A percentile compares a stretch with the other conserved stretches of the same genome.
These are phyloP conservation scores for Amblyopsis rosae DNA, from an alignment of 2,113 vertebrate genomes.

Conservation along the genomic window DNA sequence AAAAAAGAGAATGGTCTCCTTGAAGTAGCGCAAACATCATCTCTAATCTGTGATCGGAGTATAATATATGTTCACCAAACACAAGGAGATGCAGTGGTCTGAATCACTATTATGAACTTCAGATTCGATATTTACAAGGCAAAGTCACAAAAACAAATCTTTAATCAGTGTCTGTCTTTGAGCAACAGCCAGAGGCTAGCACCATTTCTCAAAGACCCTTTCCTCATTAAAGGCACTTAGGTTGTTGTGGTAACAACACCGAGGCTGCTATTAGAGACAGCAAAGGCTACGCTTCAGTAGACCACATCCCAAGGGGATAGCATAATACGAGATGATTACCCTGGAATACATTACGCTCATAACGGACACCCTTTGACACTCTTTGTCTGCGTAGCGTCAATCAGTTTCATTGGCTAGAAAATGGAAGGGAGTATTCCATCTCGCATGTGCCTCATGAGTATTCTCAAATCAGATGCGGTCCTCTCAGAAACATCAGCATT, in stretches of 20 bases:
- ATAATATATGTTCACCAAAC: neutral
- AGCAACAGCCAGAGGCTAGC: neutral
- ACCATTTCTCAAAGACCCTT: neutral
- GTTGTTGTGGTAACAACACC: conserved; percentile 20
- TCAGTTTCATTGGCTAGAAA: conserved; percentile 54
- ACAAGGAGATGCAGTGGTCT: neutral
- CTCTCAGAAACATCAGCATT: neutral
- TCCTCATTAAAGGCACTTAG: conserved; percentile 5
- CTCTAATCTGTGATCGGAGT: neutral
- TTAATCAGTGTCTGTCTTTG: neutral
- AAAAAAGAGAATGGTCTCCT: neutral
- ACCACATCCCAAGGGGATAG: conserved; percentile 23
- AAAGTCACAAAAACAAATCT: neutral
- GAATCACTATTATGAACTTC: neutral
- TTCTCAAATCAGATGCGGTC: conserved; percentile 25
- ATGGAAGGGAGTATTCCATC: conserved; percentile 14
- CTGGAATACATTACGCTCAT: conserved; percentile 49
- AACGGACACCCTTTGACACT: conserved; percentile 43
- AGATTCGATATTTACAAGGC: neutral
- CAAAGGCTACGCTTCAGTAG: conserved; percentile 33
- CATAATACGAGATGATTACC: conserved; percentile 57
- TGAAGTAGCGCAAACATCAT: neutral
- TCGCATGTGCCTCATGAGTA: conserved; percentile 18
- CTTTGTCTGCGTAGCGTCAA: conserved; percentile 44
- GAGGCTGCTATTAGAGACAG: conserved; percentile 16